Conservation (phyloP, 92 coral and sea anemone species). For the Porites cylindrica region DNA sequence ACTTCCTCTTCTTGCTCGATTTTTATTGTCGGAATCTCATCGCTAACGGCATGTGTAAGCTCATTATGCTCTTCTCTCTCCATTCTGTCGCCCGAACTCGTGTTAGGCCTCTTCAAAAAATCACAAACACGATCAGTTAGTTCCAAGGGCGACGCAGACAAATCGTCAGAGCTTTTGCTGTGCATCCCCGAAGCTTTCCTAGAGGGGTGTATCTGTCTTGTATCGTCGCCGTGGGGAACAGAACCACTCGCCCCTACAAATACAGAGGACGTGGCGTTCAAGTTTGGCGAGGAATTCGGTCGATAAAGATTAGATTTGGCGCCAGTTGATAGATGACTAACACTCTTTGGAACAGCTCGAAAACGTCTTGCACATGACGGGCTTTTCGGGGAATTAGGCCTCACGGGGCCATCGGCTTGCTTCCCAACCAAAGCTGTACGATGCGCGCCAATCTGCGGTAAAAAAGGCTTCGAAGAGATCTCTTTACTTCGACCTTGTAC, state of each 20-base stretch:
- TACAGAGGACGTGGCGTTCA: conserved; percentile 6
- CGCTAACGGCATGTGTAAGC: background rate
- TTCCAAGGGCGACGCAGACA: conserved; percentile 14
- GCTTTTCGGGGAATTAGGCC: conserved; percentile 14
- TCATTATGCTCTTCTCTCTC: background rate
- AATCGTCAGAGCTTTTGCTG: conserved; percentile 29
- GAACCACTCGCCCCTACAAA: background rate
- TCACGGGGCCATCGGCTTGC: background rate
- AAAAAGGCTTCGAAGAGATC: conserved; percentile 35
- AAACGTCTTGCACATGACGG: conserved; percentile 16
- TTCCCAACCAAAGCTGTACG: conserved; percentile 56
- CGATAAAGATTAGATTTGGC: conserved; percentile 26
- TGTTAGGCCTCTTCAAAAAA: conserved; percentile 65
- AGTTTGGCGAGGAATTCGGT: conserved; percentile 65
- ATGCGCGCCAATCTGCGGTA: conserved; percentile 60
- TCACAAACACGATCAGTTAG: conserved; percentile 62
- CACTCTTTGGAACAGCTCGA: background rate
- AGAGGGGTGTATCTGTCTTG: background rate
- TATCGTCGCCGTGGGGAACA: background rate
- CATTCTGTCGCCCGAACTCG: conserved; percentile 44
- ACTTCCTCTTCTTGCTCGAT: conserved; percentile 26
- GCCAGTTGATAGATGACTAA: background rate
- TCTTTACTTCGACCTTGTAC: conserved; percentile 1
- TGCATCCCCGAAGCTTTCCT: background rate
- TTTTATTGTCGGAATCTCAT: conserved; percentile 18